Conservation (phyloP, 1,140 invertebrate species). For the Araneus ventricosus region DNA sequence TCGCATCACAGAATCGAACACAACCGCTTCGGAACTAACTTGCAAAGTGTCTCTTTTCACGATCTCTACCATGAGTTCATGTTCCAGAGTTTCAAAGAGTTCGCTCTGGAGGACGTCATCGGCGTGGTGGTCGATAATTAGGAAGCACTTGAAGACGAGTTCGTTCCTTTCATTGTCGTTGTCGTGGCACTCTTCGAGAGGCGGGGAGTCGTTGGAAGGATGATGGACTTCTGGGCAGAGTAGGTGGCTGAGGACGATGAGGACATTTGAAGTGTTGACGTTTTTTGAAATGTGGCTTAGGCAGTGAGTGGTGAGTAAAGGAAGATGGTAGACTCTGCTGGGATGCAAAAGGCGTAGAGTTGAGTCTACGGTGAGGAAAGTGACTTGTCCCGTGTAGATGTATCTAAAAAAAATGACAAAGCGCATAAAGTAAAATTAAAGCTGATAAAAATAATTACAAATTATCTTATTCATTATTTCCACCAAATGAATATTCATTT, state of each 20-base stretch:
- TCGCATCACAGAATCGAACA: conserved; percentile 79
- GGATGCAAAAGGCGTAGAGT: conserved; percentile 85
- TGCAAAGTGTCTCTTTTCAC: conserved; percentile 82
- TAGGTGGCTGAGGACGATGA: conserved; percentile 81
- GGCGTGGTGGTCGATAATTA: conserved; percentile 84
- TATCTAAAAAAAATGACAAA: conserved; percentile 59
- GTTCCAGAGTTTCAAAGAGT: conserved; percentile 84
- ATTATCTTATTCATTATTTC: no score
- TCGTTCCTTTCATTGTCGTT: conserved; percentile 78
- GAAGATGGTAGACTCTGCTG: conserved; percentile 86
- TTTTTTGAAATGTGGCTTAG: conserved; percentile 83
- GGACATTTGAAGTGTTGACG: conserved; percentile 81
- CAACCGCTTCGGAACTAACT: conserved; percentile 76
- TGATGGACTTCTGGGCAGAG: conserved; percentile 51
- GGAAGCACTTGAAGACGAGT: conserved; percentile 84
- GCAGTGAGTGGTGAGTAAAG: conserved; percentile 84
- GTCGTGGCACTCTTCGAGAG: conserved; percentile 63
- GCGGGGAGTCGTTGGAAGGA: background rate
- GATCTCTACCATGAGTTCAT: conserved; percentile 83
- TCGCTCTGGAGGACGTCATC: conserved; percentile 84
- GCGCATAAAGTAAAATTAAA: no score
- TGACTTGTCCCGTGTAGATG: conserved; percentile 80
- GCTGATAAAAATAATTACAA: no score
- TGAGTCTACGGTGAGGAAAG: conserved; percentile 84
- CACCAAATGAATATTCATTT: no score